Evolutionary conservation across 2,888 invertebrate species (phyloP).

Genomic region (Volucella bombylans): DNA sequence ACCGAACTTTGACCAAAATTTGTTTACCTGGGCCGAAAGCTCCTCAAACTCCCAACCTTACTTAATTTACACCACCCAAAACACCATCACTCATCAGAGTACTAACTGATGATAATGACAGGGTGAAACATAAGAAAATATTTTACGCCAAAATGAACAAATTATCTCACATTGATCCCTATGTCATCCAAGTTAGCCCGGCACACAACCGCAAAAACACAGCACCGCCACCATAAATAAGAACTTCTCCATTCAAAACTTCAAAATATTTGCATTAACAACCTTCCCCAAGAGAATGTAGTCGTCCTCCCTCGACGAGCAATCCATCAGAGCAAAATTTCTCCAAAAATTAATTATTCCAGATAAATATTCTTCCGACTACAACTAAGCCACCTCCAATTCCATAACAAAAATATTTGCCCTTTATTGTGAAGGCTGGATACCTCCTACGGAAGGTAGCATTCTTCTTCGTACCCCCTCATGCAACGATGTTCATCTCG

Average conservation of each 20-base stretch:
- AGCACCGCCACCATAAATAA: no score
- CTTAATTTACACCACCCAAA: no score
- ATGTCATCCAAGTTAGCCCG: conserved; percentile 1
- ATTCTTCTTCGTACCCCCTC: no score
- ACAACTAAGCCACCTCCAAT: neutral
- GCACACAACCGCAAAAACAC: no score
- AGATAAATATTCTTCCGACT: neutral
- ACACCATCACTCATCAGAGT: no score
- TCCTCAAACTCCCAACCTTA: no score
- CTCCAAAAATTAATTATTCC: conserved; percentile 25
- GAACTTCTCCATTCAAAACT: neutral
- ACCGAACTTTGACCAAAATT: no score
- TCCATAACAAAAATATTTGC: conserved; percentile 4
- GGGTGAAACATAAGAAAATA: conserved; percentile 12
- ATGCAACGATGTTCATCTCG: neutral
- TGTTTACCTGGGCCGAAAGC: no score
- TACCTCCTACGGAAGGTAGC: no score
- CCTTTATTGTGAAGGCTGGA: neutral
- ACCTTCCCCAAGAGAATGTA: neutral
- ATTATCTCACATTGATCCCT: conserved; percentile 36
- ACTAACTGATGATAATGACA: no score
- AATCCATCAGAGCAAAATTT: conserved; percentile 4
- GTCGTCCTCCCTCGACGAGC: neutral
- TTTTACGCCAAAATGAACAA: conserved; percentile 25
- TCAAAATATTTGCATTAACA: conserved; percentile 26